Base-by-base conservation (phyloP, 2,888 invertebrate genomes). In the Opisthograptis luteolata region DNA sequence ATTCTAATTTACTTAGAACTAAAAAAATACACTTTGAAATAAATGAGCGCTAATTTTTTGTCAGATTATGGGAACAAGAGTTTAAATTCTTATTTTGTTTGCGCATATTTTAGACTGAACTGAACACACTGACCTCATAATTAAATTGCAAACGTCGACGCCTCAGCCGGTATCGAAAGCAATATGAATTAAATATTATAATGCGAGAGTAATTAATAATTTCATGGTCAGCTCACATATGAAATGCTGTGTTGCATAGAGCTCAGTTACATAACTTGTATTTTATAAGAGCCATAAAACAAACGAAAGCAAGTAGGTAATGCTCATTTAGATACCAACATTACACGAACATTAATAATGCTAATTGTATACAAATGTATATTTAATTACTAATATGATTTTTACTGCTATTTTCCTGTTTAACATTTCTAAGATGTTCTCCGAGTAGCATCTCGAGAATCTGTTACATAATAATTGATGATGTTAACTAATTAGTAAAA, bases 281-380 rank as follows among this genome's bases (percentile, higher is more conserved):
- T 32, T 49, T 42, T 49, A 43, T 37, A 45, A 41, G 13, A 27
- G 43, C 43, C 40, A 53, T 55, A 49, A 50, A 49, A 54, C 47
- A 48, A 50, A 57, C 28, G 35, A 40, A 57, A 39, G 42, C 30
- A 40, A 37, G 36, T 27, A 44, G 12, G 39, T 40, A 43, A 42
- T 40, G 24, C 32, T 36, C 46, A 31, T 32, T 43, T 31, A 40
- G 39, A 9, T 46, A 32, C 41, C n/a, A 13, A 19, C 24, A 27
- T 48, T 44, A 48, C 35, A 36, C 10, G 15, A 12, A 42, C 35
- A 37, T 42, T 30, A 37, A 9, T 37, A 19, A 34, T 28, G 35
- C 34, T 42, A 31, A 47, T 40, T 35, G 28, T 35, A 30, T 24
- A 15, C 22, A 42, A 36, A 44, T 41, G 28, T 24, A 19, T 24